phyloP scores from a whole-genome alignment of 2,888 invertebrate species.

The Ethmia dodecea region DNA sequence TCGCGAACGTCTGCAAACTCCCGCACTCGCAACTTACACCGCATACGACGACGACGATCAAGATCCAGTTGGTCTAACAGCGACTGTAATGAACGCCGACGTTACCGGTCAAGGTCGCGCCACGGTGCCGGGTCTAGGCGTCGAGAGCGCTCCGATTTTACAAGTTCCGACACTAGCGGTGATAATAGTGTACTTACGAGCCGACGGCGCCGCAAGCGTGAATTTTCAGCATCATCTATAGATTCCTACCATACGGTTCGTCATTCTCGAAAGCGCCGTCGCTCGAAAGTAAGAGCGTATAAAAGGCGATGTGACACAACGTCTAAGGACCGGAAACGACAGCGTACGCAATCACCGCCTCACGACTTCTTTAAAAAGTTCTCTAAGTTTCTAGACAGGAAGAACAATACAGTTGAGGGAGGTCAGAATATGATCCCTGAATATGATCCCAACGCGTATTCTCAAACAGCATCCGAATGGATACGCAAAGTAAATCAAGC shows the following conservation, averaged over 20 bases:
- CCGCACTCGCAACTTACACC: no score
- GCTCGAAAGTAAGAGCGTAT: no score
- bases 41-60: no score
- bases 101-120: no score
- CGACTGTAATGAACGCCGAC: no score
- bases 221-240: no score
- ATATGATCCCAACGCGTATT: conserved; percentile 12
- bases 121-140: no score
- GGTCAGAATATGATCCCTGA: conserved; percentile 8
- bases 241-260: no score
- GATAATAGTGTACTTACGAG: no score
- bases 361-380: neutral
- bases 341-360: neutral
- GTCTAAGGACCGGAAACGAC: neutral
- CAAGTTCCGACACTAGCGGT: neutral
- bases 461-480: conserved; percentile 13
- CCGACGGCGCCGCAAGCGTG: neutral
- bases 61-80: no score
- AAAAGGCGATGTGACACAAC: neutral
- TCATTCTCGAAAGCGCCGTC: neutral
- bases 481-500: conserved; percentile 18
- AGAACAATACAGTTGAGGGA: neutral
- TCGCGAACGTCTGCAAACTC: no score
- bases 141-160: neutral
- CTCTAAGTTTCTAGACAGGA: neutral